phyloP scores from a whole-genome alignment of 2,113 vertebrate genomes.

The Sciurus niger region DNA sequence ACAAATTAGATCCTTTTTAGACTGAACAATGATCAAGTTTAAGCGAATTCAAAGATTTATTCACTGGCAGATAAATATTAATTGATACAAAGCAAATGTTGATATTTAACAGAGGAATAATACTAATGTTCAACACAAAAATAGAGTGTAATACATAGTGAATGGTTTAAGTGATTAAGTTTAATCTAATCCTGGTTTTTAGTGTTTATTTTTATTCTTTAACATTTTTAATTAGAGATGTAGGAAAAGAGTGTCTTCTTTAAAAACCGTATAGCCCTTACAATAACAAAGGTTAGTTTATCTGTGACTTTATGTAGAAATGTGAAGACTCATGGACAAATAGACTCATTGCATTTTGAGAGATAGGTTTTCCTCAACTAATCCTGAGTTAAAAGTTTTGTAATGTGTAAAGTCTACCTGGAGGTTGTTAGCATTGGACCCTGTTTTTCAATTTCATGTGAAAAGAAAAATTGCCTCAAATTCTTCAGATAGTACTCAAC shows the following conservation, averaged over 20 bases:
- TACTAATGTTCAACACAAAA: constrained; percentile 58
- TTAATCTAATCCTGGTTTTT: constrained; percentile 60
- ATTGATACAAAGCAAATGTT: constrained; percentile 72
- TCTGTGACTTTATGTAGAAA: constrained; percentile 20
- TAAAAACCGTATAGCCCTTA: constrained; percentile 42
- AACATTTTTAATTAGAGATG: constrained; percentile 60
- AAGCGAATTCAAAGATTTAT: constrained; percentile 61
- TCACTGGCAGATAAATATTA: constrained; percentile 67
- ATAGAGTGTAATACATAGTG: background rate
- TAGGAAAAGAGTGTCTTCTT: constrained; percentile 44
- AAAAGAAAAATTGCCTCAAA: constrained; percentile 60
- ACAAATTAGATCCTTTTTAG: constrained; percentile 62
- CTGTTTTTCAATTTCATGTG: constrained; percentile 53
- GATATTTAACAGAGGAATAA: constrained; percentile 52
- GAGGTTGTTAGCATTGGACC: background rate
- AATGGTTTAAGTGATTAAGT: constrained; percentile 67
- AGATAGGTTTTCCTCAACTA: constrained; percentile 4
- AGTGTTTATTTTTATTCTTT: constrained; percentile 70
- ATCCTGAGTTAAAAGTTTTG: constrained; percentile 33
- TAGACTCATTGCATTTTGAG: constrained; percentile 55
- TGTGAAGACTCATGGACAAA: background rate
- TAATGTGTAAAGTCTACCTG: background rate
- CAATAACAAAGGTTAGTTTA: constrained; percentile 33
- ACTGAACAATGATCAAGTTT: constrained; percentile 48
- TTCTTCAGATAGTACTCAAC: constrained; percentile 42